A percentile compares a stretch with the other conserved stretches of the same genome.
Conservation (phyloP, 2,797 vertebrate species). For the Etheostoma nigrum region DNA sequence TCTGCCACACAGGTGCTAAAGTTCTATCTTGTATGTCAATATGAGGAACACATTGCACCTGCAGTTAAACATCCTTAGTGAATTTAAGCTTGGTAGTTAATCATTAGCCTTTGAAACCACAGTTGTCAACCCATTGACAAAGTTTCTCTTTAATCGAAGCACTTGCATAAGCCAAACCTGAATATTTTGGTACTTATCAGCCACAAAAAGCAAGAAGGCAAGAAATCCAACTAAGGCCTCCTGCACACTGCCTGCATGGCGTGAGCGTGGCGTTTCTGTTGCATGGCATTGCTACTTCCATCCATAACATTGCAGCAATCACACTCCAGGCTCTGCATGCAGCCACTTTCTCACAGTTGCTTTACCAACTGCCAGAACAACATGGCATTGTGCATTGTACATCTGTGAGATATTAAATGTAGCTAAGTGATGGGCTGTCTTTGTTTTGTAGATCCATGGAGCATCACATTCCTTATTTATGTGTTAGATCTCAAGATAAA, state of each 20-base stretch:
- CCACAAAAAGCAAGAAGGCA: too few species aligned
- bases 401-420: background rate
- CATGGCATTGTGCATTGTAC: background rate
- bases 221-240: too few species aligned
- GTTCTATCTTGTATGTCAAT: too few species aligned
- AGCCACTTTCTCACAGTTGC: conserved; percentile 15
- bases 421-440: background rate
- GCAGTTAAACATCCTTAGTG: background rate
- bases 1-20: background rate
- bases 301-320: conserved; percentile 30
- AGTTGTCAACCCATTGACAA: background rate
- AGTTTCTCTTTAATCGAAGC: too few species aligned
- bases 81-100: background rate
- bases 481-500: conserved; percentile 7
- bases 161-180: too few species aligned
- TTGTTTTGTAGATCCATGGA: background rate
- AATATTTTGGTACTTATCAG: too few species aligned
- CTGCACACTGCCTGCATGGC: too few species aligned
- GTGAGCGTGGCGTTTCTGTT: too few species aligned
- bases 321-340: conserved; percentile 11
- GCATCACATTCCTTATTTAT: conserved; percentile 19
- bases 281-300: background rate
- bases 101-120: background rate
- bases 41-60: background rate
- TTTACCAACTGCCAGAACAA: conserved; percentile 8